Conservation (phyloP, 2,113 vertebrate genomes). For the Anolis carolinensis region DNA sequence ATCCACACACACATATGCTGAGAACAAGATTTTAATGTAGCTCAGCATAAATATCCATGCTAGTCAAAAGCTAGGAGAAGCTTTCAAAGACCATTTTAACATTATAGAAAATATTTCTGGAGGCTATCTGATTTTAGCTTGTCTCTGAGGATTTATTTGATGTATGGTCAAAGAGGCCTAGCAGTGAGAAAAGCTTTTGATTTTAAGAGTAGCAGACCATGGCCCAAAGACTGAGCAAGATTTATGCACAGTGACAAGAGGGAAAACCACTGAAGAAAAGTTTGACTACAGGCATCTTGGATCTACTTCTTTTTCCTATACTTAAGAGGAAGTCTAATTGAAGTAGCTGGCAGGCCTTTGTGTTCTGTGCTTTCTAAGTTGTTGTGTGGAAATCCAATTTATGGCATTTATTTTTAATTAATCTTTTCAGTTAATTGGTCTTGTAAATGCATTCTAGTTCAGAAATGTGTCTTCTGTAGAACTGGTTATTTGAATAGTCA, state of each 20-base stretch:
- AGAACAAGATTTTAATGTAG: neutral
- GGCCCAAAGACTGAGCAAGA: neutral
- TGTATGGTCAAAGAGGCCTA: conserved; percentile 32
- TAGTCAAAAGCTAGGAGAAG: neutral
- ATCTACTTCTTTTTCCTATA: neutral
- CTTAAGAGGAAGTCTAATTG: conserved; percentile 16
- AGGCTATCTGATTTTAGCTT: conserved; percentile 24
- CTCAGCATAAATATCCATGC: conserved; percentile 4
- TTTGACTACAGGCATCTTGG: neutral
- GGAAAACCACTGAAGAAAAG: conserved; percentile 14
- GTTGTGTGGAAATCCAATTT: neutral
- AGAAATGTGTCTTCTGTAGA: neutral
- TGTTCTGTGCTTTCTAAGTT: neutral
- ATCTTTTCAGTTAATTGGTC: neutral
- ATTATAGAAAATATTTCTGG: conserved; percentile 22
- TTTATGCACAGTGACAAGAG: neutral
- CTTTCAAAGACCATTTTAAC: conserved; percentile 27
- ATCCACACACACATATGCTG: neutral
- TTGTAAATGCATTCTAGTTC: neutral
- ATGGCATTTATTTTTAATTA: neutral
- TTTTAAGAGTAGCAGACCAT: neutral
- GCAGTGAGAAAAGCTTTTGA: conserved; percentile 13
- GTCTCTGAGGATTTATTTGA: conserved; percentile 46
- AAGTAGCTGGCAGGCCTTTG: neutral
- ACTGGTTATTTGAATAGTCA: neutral